These are phyloP conservation scores for Pelodiscus sinensis DNA, from an alignment of 2,113 vertebrate species.

Conservation along the genomic window DNA sequence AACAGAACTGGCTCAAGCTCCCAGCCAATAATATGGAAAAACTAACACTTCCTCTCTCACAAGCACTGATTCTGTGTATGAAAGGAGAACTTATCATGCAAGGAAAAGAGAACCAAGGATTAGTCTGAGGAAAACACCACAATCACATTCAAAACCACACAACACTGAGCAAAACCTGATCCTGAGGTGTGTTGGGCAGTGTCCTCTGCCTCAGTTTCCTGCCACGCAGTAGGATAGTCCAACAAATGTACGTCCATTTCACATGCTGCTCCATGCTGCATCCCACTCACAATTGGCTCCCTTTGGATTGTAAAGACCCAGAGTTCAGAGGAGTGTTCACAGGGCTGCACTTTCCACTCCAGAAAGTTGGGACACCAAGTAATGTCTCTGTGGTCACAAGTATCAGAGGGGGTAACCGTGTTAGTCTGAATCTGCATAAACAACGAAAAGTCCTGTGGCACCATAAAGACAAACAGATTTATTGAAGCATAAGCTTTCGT, in stretches of 20 bases:
- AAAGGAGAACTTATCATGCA: not conserved
- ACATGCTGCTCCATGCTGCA: not conserved
- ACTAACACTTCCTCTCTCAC: not conserved
- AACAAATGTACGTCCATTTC: not conserved
- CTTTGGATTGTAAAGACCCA: not conserved
- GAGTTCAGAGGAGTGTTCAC: not conserved
- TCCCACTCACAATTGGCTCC: not conserved
- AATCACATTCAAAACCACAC: not conserved
- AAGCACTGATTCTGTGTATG: not conserved
- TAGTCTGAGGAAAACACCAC: not conserved
- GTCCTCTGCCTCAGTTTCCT: not conserved
- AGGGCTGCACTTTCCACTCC: not conserved
- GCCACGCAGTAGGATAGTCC: not conserved
- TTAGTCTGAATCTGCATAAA: no score
- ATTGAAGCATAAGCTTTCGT: no score
- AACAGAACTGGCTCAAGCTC: not conserved
- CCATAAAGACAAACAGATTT: no score
- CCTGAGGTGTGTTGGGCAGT: not conserved
- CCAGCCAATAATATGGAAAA: not conserved
- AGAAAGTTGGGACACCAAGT: not conserved
- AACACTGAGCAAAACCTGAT: not conserved
- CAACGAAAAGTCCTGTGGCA: no score
- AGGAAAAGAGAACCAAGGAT: not conserved
- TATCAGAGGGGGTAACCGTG: no score
- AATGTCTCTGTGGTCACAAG: not conserved